phyloP scores from a whole-genome alignment of 2,888 invertebrate genomes.

The Dolomedes plantarius region DNA sequence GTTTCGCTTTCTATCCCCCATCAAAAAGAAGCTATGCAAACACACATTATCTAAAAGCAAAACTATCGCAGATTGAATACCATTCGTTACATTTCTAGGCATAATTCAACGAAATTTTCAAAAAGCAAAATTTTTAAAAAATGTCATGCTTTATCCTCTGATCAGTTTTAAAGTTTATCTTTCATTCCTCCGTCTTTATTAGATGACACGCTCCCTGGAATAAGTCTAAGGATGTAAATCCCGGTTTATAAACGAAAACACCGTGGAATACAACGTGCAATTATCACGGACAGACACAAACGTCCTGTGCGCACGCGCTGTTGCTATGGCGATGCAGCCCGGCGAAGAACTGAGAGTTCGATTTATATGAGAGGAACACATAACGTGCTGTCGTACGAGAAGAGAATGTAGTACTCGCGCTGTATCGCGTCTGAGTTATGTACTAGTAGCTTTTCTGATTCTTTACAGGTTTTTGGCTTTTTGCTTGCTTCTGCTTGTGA shows the following conservation, averaged over 20 bases:
- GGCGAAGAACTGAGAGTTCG: constrained; percentile 9
- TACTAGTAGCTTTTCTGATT: constrained; percentile 9
- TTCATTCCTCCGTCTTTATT: too few relatives aligned
- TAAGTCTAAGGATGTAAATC: background rate
- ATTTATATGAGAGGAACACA: constrained; percentile 5
- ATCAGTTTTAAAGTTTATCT: too few relatives aligned
- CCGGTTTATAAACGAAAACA: background rate
- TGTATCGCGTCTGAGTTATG: constrained; percentile 5
- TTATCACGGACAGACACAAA: background rate
- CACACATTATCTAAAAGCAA: too few relatives aligned
- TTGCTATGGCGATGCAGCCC: background rate
- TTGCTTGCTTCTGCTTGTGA: background rate
- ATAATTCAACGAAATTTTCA: too few relatives aligned
- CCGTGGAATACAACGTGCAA: constrained; percentile 1
- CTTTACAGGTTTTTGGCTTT: background rate
- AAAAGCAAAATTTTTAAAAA: too few relatives aligned
- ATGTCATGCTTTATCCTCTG: too few relatives aligned
- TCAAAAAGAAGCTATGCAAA: too few relatives aligned
- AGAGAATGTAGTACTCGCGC: constrained; percentile 2
- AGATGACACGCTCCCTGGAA: background rate
- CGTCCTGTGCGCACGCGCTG: background rate
- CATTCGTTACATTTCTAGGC: too few relatives aligned
- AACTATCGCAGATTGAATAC: too few relatives aligned
- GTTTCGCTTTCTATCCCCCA: too few relatives aligned
- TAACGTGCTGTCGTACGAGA: background rate